Conservation (phyloP, 2,113 vertebrate genomes). For the Arothron firmamentum region DNA sequence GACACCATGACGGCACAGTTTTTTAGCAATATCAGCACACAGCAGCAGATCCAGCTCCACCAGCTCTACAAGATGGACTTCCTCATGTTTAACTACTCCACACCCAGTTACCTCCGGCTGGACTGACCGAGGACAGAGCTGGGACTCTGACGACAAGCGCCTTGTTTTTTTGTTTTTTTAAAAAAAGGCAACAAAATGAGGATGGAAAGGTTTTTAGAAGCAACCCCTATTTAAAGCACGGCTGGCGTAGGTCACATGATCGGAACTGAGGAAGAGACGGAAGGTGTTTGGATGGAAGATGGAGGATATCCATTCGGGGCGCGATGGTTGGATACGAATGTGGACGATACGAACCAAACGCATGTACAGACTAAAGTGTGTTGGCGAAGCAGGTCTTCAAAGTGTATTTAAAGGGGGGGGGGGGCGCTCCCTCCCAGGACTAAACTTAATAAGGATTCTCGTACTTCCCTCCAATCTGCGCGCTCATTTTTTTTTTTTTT, state of each 20-base stretch:
- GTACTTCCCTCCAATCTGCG: neutral
- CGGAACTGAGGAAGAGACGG: conserved; percentile 22
- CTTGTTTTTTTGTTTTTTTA: conserved; percentile 18
- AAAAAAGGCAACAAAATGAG: conserved; percentile 25
- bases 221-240: conserved; percentile 40
- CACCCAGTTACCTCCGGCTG: conserved; percentile 92
- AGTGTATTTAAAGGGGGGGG: conserved; percentile 27
- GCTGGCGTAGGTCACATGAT: conserved; percentile 6
- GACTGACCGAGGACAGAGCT: conserved; percentile 71
- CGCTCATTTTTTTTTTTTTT: conserved; percentile 27
- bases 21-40: conserved; percentile 95
- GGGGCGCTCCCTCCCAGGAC: conserved; percentile 28
- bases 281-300: conserved; percentile 18
- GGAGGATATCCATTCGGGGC: conserved; percentile 21
- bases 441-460: conserved; percentile 28
- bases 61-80: conserved; percentile 98
- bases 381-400: conserved; percentile 66
- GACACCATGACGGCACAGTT: conserved; percentile 96
- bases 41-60: conserved; percentile 88
- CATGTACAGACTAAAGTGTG: conserved; percentile 38
- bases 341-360: conserved; percentile 27
- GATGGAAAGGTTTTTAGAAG: conserved; percentile 25
- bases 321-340: conserved; percentile 17
- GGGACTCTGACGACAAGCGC: conserved; percentile 37
- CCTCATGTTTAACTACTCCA: conserved; percentile 98